These are phyloP conservation scores for Acrobasis consociella DNA, from an alignment of 2,888 invertebrate species.

Conservation along the genomic window DNA sequence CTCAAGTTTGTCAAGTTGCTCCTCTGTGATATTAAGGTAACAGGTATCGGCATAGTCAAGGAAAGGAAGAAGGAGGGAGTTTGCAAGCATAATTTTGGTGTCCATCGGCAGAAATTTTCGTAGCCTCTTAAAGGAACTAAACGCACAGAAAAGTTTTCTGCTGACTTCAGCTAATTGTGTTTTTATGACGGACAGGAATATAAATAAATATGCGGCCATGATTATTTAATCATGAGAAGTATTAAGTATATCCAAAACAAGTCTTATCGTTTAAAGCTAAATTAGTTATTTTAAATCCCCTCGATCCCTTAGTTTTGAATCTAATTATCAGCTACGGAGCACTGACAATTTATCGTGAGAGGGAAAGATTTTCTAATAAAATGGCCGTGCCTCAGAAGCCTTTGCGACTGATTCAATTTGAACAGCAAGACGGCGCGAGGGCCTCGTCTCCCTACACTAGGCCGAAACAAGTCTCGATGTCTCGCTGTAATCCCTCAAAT, in stretches of 20 bases:
- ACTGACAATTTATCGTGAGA: conserved; percentile 44
- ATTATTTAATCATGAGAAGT: too few relatives aligned
- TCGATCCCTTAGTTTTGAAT: conserved; percentile 25
- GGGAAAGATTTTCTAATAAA: conserved; percentile 50
- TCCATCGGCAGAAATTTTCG: too few relatives aligned
- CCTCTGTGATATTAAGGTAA: too few relatives aligned
- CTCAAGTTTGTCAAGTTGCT: too few relatives aligned
- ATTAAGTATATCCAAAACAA: neutral
- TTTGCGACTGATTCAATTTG: conserved; percentile 68
- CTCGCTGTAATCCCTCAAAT: conserved; percentile 78
- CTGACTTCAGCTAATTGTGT: too few relatives aligned
- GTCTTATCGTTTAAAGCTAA: neutral
- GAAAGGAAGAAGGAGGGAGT: too few relatives aligned
- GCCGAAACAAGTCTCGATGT: conserved; percentile 77
- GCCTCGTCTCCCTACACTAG: conserved; percentile 62
- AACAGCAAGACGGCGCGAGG: conserved; percentile 54
- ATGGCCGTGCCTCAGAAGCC: conserved; percentile 52
- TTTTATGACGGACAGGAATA: too few relatives aligned
- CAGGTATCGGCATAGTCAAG: too few relatives aligned
- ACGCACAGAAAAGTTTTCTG: too few relatives aligned
- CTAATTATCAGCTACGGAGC: conserved; percentile 37
- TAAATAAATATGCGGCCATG: too few relatives aligned
- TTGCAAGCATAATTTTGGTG: too few relatives aligned
- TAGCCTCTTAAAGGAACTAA: too few relatives aligned
- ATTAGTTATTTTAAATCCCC: conserved; percentile 9